Percentiles rank a stretch among this genome's conserved stretches.
phyloP scores from a whole-genome alignment of 2,888 invertebrate genomes.

The Branchipolynoe longqiensis region DNA sequence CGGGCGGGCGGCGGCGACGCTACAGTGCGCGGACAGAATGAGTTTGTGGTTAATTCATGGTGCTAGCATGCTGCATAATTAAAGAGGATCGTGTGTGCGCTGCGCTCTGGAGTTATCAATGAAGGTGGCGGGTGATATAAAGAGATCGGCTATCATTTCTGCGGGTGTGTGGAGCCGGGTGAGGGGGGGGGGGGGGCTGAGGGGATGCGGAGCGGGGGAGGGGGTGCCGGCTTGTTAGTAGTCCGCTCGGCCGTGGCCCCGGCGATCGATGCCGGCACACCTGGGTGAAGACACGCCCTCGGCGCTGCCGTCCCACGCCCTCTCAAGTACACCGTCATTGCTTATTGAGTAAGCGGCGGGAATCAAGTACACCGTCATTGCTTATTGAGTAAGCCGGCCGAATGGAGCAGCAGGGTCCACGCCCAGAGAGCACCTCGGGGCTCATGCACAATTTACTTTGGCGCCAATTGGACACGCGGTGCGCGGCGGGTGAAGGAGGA shows the following conservation, averaged over 20 bases:
- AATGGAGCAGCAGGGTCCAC: too few species aligned
- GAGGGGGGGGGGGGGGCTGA: neutral
- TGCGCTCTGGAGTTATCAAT: slow-evolving; percentile 28
- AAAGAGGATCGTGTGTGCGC: slow-evolving; percentile 18
- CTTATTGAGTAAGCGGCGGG: neutral
- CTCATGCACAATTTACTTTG: too few species aligned
- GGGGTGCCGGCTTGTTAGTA: neutral
- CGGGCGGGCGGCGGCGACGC: neutral
- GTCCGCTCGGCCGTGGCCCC: neutral
- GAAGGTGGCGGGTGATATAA: slow-evolving; percentile 38
- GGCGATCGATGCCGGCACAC: neutral
- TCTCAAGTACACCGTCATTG: neutral
- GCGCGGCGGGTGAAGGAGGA: too few species aligned
- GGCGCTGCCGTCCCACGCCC: neutral
- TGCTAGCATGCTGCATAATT: neutral
- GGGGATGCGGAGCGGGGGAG: neutral
- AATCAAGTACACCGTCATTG: slow-evolving; percentile 3
- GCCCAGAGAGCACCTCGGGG: too few species aligned
- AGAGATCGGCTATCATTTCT: neutral
- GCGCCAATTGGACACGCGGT: too few species aligned
- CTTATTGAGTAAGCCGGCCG: neutral
- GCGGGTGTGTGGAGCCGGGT: neutral
- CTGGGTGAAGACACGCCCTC: neutral
- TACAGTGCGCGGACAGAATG: slow-evolving; percentile 26
- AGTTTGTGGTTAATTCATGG: slow-evolving; percentile 27